Evolutionary conservation across 2,888 invertebrate genomes (phyloP), one percentile per base, ranked within the genome.

Genomic region (Macrophya annulata): DNA sequence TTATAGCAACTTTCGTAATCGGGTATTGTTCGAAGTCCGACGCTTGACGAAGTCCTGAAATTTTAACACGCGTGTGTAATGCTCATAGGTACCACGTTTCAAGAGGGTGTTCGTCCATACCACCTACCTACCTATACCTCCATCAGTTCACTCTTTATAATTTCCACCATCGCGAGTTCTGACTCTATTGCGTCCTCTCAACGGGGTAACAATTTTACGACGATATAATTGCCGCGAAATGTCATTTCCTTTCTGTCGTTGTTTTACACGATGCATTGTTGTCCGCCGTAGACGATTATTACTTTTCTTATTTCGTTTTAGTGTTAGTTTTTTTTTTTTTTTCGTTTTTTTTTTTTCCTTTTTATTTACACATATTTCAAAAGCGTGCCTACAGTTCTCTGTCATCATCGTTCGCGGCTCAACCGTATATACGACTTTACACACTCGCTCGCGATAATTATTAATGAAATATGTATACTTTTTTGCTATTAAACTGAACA

Each of bases 1-100:
- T 91, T 89, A 90, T 90, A 88, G 86, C 87, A 88, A 88, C 89
- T 68, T 90, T 91, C 89, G 91, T 87, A 91, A 90, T 87, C 51
- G 89, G 37, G 65, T 71, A 83, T 83, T 83, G 83, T 83, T 83
- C 68, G 9, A 65, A 31, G 48, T 68, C 48, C 68, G 68, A 83
- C 68, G 68, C 48, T 65, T 65, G 55, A 71, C 71, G 83, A 12
- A 48, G 43, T 74, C 25, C 43, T 74, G 72, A 9, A n/a, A 77
- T 77, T 55, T 55, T 25, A n/a, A 15, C 77, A n/a, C 31, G 31
- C n/a, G 43, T 55, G 45, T 10, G 21, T 10, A 43, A 72, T n/a
- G 6, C 37, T 4, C 31, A 31, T 45, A 72, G 17, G 17, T 71
- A 31, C 40, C 9, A 40, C 17, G 15, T 40, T 21, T 12, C 12